Percentiles rank a stretch among this genome's conserved stretches.
These are phyloP conservation scores for Scaptomyza graminum DNA, from an alignment of 1,140 invertebrate species.

Conservation along the genomic window DNA sequence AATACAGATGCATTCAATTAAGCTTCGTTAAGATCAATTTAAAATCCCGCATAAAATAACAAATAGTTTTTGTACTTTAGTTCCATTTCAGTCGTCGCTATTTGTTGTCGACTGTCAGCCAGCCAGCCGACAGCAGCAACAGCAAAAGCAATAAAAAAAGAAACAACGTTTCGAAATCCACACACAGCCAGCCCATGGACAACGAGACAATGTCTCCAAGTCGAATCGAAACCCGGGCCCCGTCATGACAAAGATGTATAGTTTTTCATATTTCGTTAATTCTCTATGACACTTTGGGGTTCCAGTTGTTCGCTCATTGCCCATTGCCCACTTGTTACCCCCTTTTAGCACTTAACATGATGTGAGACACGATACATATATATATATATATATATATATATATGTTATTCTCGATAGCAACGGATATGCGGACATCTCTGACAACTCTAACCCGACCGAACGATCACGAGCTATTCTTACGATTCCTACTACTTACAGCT, in stretches of 20 bases:
- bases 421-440: conserved; percentile 64
- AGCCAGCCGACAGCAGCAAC: conserved; percentile 3
- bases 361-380: conserved; percentile 21
- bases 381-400: not conserved
- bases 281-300: conserved; percentile 68
- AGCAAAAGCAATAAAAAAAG: conserved; percentile 2
- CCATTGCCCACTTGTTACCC: conserved; percentile 36
- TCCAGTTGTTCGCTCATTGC: conserved; percentile 29
- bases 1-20: conserved; percentile 78
- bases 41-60: conserved; percentile 83
- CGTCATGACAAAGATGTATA: conserved; percentile 70
- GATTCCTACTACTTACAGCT: not conserved
- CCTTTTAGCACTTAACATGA: conserved; percentile 46
- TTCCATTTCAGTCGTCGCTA: conserved; percentile 62
- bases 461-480: conserved; percentile 37
- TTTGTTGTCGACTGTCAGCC: conserved; percentile 41
- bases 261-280: conserved; percentile 70
- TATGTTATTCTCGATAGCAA: conserved; percentile 12
- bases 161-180: conserved; percentile 61
- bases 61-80: conserved; percentile 82
- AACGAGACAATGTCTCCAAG: conserved; percentile 63
- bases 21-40: conserved; percentile 84
- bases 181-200: conserved; percentile 52
- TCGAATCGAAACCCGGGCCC: conserved; percentile 22
- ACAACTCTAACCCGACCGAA: conserved; percentile 65